Conservation (phyloP, 23 tunicate genomes). For the Ciona savignyi region DNA sequence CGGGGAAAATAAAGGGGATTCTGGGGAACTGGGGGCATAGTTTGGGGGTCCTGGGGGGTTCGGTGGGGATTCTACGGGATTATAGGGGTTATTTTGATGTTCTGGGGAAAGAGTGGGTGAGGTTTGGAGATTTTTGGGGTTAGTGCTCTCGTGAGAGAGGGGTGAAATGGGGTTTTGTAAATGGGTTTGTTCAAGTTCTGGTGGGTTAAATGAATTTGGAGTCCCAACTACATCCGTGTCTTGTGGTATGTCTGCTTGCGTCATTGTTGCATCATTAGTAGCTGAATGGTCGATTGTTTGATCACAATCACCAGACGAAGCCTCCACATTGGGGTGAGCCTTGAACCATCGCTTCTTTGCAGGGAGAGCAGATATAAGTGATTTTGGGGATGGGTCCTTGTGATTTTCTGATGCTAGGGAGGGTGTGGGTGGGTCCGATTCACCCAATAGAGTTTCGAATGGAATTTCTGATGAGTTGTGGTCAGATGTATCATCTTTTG, state of each 20-base stretch:
- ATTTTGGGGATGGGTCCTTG: background rate
- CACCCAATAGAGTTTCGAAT: too few relatives aligned
- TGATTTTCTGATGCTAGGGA: background rate
- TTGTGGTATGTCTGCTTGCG: background rate
- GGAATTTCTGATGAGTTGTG: too few relatives aligned
- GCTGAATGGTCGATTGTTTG: too few relatives aligned
- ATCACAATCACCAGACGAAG: too few relatives aligned
- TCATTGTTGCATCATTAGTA: background rate
- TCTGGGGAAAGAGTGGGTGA: too few relatives aligned
- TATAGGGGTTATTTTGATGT: background rate
- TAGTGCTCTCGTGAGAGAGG: background rate
- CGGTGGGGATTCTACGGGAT: background rate
- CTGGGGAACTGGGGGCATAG: slow-evolving; percentile 4
- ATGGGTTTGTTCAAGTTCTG: background rate
- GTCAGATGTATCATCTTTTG: too few relatives aligned
- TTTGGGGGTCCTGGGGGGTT: background rate
- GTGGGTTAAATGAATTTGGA: background rate
- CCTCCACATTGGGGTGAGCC: background rate
- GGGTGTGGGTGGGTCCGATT: too few relatives aligned
- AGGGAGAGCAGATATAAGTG: background rate
- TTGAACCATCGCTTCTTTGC: slow-evolving; percentile 15
- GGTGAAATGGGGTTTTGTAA: background rate
- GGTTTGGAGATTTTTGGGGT: background rate
- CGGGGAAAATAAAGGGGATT: slow-evolving; percentile 14
- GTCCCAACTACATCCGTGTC: too few relatives aligned